Evolutionary conservation across 1,140 invertebrate species (phyloP), one percentile per base, ranked within the genome.

Genomic region (Leptestheria dahalacensis): DNA sequence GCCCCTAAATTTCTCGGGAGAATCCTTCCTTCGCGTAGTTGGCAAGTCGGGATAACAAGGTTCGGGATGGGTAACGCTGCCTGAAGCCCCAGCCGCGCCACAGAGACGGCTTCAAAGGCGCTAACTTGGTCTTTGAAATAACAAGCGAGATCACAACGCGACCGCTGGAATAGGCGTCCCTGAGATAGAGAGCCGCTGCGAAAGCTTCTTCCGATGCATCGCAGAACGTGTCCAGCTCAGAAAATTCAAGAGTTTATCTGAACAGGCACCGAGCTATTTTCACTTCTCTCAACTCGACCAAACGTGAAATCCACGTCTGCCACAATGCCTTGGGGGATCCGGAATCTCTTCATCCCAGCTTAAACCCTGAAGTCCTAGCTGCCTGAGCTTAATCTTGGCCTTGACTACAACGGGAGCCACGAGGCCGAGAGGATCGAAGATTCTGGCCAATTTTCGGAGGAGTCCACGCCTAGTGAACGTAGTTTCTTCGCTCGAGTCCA

Each of bases 41-140:
- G 25, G 52, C 52, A 24, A 54, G 2, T n/a, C 33, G 6, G 33
- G 33, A 41, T 41, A 6, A 6, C 33, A 41, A n/a, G n/a, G n/a
- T n/a, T n/a, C n/a, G n/a, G n/a, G n/a, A n/a, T n/a, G n/a, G n/a
- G 51, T 1, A 69, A 51, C 3, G 74, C 74, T 6, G 68, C 74
- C 50, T 66, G 69, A 20, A 78, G 63, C 65, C 78, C 77, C 18
- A 77, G 64, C 60, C 72, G 57, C 6, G 77, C 74, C 25, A 79
- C 66, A 15, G 71, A 69, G 18, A 69, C 53, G 52, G 59, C 65
- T 75, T 75, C 1, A 74, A 53, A 26, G 74, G 74, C 33, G 74
- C 68, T 4, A 76, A 70, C 56, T 70, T 65, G 10, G 67, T 61
- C 63, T 74, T 71, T 33, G 47, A 69, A 60, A 29, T 67, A 53